Evolutionary conservation across 1,140 invertebrate species (phyloP).

Genomic region (Drosophila malerkotliana): DNA sequence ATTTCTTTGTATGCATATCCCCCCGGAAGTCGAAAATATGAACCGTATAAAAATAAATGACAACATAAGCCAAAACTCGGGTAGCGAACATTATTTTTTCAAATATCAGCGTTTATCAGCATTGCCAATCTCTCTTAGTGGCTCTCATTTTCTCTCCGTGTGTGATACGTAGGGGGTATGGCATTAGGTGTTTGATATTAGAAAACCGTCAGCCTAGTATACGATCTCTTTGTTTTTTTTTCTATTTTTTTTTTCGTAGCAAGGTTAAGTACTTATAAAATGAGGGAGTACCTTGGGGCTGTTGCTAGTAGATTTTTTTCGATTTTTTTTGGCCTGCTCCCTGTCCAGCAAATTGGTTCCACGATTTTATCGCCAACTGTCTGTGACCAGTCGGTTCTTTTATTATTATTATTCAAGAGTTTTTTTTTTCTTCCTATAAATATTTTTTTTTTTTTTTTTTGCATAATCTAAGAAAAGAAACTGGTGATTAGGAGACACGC

Average conservation of each 20-base stretch:
- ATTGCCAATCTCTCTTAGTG: neutral
- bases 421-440: neutral
- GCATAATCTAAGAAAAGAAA: conserved; percentile 47
- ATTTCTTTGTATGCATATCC: conserved; percentile 8
- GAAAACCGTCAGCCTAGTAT: neutral
- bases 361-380: conserved; percentile 18
- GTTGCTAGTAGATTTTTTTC: neutral
- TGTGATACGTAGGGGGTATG: conserved; percentile 13
- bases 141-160: neutral
- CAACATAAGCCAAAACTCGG: conserved; percentile 24
- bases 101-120: conserved; percentile 22
- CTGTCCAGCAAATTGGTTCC: neutral
- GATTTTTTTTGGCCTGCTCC: neutral
- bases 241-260: neutral
- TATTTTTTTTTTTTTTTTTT: conserved; percentile 2
- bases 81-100: conserved; percentile 1
- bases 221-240: neutral
- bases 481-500: conserved; percentile 48
- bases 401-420: neutral
- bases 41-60: conserved; percentile 7
- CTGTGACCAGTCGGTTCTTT: conserved; percentile 7
- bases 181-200: neutral
- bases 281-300: neutral
- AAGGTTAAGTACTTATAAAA: neutral
- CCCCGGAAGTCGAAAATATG: conserved; percentile 36